Evolutionary conservation across 1,140 invertebrate genomes (phyloP), one percentile per base, ranked within the genome.

Genomic region (Heterodera carotae): DNA sequence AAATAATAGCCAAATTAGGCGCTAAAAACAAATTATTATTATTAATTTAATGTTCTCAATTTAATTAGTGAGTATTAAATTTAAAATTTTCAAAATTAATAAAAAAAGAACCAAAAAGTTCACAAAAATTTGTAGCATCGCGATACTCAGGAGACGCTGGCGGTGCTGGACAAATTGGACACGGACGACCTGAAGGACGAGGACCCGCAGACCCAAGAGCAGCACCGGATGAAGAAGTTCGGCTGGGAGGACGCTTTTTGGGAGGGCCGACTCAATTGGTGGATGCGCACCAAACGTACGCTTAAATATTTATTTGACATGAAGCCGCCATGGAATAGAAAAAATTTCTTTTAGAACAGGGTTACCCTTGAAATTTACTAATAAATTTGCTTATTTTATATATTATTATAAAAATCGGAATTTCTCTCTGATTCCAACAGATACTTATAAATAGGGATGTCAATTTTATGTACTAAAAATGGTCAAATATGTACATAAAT

Each of bases 71-170:
- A 22, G 18, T 22, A 64, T 15, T 33, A 31, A 66, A 5, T 73
- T 31, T 62, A 73, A 10, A 60, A n/a, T n/a, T n/a, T 43, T 6
- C 6, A 43, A 43, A 12, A 43, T 43, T 43, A 43, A 43, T 43
- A 8, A 43, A 43, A 18, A 53, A 53, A 53, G 25, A 27, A 25
- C 12, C 39, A 62, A 74, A 31, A 15, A 33, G 66, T 43, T 74
- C 0, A 22, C 8, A 18, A 43, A 7, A n/a, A 29, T 56, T 1
- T 74, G 25, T n/a, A 78, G 53, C 79, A 69, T 62, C 81, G 85
- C 39, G 86, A 87, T 64, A 87, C 96, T 64, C 94, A 94, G 92
- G 94, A 95, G 89, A 98, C 96, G 22, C 90, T 99, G 48, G 81
- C 81, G 31, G 81, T 82, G n/a, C 33, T 82, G 22, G 81, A 99